Conservation (phyloP, 2,113 vertebrate species). For the Telmatochromis brichardi region DNA sequence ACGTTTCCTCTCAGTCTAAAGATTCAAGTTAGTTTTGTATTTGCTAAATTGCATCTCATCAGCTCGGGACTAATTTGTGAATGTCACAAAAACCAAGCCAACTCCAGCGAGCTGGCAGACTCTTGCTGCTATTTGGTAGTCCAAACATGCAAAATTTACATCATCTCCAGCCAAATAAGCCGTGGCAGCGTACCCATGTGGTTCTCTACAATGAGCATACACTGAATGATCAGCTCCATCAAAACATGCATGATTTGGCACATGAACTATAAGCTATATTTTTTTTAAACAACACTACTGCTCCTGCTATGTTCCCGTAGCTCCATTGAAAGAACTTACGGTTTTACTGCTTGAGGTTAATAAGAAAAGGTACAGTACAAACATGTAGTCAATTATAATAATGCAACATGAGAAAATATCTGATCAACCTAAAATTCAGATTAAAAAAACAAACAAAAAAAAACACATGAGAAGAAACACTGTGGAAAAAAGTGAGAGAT, state of each 20-base stretch:
- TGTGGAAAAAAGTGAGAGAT: background rate
- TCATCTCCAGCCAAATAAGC: background rate
- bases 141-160: background rate
- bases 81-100: background rate
- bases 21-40: background rate
- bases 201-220: background rate
- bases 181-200: background rate
- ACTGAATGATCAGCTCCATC: background rate
- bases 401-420: background rate
- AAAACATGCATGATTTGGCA: background rate
- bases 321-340: background rate
- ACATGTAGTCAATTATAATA: background rate
- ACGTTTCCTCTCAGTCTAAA: background rate
- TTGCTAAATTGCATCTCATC: background rate
- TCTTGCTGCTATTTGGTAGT: background rate
- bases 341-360: background rate
- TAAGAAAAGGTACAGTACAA: background rate
- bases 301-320: background rate
- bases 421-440: background rate
- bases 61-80: background rate
- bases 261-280: fast-evolving
- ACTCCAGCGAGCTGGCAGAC: background rate
- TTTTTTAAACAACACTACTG: background rate
- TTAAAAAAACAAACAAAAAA: background rate
- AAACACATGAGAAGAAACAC: background rate